phyloP scores from a whole-genome alignment of 2,113 vertebrate species.

The Amphiprion ocellaris region DNA sequence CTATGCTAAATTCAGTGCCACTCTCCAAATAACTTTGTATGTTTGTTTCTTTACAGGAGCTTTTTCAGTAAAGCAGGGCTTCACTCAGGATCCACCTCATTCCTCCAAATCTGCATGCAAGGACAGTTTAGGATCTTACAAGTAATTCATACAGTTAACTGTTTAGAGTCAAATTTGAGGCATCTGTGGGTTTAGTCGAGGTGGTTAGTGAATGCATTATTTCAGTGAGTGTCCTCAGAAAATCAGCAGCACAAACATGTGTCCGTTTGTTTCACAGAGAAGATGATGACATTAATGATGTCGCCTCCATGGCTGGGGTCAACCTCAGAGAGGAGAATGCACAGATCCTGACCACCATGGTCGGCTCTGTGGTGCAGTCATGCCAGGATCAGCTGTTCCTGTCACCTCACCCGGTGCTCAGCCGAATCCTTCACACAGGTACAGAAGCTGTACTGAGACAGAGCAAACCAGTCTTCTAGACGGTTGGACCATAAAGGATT shows the following conservation, averaged over 20 bases:
- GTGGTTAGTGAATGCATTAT: neutral
- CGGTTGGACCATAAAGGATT: too few species aligned
- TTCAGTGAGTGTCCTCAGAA: too few species aligned
- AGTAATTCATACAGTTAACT: slow-evolving; percentile 35
- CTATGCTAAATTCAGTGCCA: neutral
- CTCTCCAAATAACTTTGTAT: neutral
- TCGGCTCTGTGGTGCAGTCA: slow-evolving; percentile 89
- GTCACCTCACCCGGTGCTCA: slow-evolving; percentile 80
- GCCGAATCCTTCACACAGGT: slow-evolving; percentile 89
- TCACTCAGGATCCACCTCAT: neutral
- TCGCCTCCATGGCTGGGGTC: slow-evolving; percentile 96
- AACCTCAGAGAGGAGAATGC: slow-evolving; percentile 92
- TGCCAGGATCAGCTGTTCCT: slow-evolving; percentile 93
- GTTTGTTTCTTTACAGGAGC: slow-evolving; percentile 36
- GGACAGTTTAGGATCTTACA: slow-evolving; percentile 63
- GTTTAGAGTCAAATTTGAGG: accelerated
- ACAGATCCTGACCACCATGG: slow-evolving; percentile 85
- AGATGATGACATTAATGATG: slow-evolving; percentile 96
- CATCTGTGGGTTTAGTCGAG: neutral
- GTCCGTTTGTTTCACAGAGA: slow-evolving; percentile 80
- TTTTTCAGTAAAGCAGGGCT: slow-evolving; percentile 26
- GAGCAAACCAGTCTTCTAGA: too few species aligned
- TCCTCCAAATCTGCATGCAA: slow-evolving; percentile 21
- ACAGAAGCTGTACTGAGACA: neutral
- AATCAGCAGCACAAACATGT: too few species aligned